Base-by-base conservation (phyloP, 2,113 vertebrate genomes). In the Eolophus roseicapilla region DNA sequence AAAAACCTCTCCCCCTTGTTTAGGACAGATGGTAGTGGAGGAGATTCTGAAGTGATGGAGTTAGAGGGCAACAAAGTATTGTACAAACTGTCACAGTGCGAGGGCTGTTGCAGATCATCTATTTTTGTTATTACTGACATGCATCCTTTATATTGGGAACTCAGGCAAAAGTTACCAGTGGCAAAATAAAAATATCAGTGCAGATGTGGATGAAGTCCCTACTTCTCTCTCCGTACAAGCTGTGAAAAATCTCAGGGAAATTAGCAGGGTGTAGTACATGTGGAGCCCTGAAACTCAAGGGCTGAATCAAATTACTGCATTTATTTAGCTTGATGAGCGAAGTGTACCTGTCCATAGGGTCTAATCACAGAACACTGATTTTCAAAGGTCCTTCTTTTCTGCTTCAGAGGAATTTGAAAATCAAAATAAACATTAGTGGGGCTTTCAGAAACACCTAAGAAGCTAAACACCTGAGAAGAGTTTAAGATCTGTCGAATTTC, bases 21-120 rank as follows among this genome's bases (percentile, higher is more conserved):
- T 81, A 67, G 79, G 92, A 83, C 92, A 93, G 94, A 93, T 95
- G 88, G 88, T 44, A 89, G 65, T 82, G 62, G 62, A 86, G 71
- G 24, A 33, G 50, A 91, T 92, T 93, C 64, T 91, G 77, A 86
- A 93, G 44, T 24, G 52, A 47, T 78, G 64, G 73, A 84, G 68
- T 89, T 68, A 68, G 83, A 89, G 80, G 65, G 65, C 78, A 91
- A 82, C 50, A 53, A 86, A 79, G 69, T 82, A 91, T 75, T 88
- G 73, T 68, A 39, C 83, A 87, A 91, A 84, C 29, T 92, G 65
- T 84, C 3, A 13, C 57, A 52, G 52, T 20, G 49, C 0, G n/a
- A 71, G 82, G 89, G 86, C 60, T 84, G 63, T 37, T 76, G 62
- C 52, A 79, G 57, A 75, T 78, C 77, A 87, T 70, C 67, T 96